Percentiles rank a stretch among this genome's conserved stretches.
phyloP scores from a whole-genome alignment of 2,113 vertebrate genomes.

The Pangasianodon gigas region DNA sequence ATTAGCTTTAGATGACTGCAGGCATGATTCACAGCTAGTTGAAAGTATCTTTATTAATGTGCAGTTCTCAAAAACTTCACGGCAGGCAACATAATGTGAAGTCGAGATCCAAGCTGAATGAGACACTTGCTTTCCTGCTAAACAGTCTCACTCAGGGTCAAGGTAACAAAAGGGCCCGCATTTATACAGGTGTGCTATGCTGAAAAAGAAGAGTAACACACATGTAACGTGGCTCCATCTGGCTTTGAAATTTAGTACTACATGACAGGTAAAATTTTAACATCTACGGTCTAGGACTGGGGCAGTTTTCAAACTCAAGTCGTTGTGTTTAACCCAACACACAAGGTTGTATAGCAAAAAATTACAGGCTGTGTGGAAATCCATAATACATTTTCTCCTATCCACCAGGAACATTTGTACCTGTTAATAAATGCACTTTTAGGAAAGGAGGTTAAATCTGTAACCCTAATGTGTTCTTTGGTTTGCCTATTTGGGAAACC shows the following conservation, averaged over 20 bases:
- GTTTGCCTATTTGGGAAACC: not conserved
- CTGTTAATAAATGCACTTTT: not conserved
- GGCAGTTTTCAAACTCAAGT: not conserved
- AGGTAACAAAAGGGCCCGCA: not conserved
- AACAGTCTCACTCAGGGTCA: not conserved
- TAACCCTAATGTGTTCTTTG: not conserved
- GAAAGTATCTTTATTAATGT: not conserved
- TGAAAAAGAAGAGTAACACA: not conserved
- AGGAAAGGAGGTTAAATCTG: not conserved
- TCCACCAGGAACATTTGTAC: not conserved
- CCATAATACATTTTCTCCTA: not conserved
- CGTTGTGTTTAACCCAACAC: not conserved
- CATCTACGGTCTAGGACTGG: not conserved
- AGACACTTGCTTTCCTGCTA: not conserved
- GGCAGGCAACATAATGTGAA: not conserved
- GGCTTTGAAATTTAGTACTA: not conserved
- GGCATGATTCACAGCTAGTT: constrained; percentile 3
- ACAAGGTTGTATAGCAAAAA: not conserved
- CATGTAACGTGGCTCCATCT: not conserved
- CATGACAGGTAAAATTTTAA: not conserved
- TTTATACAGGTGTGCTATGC: not conserved
- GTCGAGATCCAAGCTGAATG: not conserved
- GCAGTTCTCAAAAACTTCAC: not conserved
- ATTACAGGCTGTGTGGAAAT: not conserved
- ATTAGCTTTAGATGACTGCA: not conserved